Evolutionary conservation across 2,797 vertebrate species (phyloP).

Genomic region (Acanthurus lineatus): DNA sequence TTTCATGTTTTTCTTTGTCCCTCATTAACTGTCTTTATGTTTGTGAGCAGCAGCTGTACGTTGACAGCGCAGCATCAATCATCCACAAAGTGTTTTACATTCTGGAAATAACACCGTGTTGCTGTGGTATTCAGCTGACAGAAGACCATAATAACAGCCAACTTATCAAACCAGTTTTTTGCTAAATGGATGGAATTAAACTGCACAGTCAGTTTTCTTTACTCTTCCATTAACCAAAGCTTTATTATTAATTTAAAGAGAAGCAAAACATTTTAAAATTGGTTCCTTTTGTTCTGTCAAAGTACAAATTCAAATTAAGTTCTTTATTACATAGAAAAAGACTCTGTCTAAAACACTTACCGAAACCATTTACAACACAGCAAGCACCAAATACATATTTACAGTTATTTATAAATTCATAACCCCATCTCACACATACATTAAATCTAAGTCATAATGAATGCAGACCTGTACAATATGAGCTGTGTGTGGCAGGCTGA

Average conservation of each 20-base stretch:
- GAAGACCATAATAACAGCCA: neutral
- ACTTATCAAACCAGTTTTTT: neutral
- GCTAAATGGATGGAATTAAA: slow-evolving; percentile 9
- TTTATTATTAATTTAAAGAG: slow-evolving; percentile 82
- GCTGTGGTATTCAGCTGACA: neutral
- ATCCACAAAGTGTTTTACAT: neutral
- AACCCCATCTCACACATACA: slow-evolving; percentile 66
- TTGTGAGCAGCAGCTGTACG: neutral
- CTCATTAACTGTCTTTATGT: neutral
- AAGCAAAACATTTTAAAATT: slow-evolving; percentile 72
- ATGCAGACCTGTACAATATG: slow-evolving; percentile 67
- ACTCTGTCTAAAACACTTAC: slow-evolving; percentile 70
- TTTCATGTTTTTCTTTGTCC: neutral
- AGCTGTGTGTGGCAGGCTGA: slow-evolving; percentile 23
- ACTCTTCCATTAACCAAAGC: slow-evolving; percentile 56
- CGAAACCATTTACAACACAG: slow-evolving; percentile 82
- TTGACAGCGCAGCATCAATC: neutral
- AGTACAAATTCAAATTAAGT: slow-evolving; percentile 69
- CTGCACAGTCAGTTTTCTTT: neutral
- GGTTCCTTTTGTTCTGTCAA: slow-evolving; percentile 72
- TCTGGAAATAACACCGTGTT: neutral
- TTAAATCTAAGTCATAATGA: slow-evolving; percentile 48
- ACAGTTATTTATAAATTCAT: slow-evolving; percentile 83
- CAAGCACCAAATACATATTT: slow-evolving; percentile 85
- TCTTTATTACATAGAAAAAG: slow-evolving; percentile 79